A percentile compares a stretch with the other conserved stretches of the same genome.
phyloP scores from a whole-genome alignment of 2,888 invertebrate genomes.

The Apodemia duryi region DNA sequence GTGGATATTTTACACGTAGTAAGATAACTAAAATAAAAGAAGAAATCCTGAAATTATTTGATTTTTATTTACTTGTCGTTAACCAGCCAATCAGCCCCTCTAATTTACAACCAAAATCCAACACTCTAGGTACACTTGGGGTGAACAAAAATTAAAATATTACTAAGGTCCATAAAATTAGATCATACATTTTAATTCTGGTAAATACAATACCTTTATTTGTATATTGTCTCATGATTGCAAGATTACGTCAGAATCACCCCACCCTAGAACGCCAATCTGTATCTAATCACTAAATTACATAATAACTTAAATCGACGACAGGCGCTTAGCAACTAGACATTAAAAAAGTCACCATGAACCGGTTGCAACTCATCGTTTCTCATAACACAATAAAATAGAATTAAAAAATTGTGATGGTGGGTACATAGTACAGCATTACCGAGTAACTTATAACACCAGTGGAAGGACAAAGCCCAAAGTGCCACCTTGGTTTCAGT shows the following conservation, averaged over 20 bases:
- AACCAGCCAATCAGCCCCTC: neutral
- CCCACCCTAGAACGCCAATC: neutral
- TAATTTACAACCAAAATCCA: neutral
- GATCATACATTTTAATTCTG: conserved; percentile 5
- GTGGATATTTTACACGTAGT: neutral
- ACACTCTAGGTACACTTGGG: neutral
- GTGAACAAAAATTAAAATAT: conserved; percentile 2
- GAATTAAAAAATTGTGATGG: conserved; percentile 12
- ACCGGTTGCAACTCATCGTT: neutral
- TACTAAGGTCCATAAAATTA: conserved; percentile 2
- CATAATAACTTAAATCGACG: conserved; percentile 11
- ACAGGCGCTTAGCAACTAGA: conserved; percentile 10
- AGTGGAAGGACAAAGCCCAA: conserved; percentile 28
- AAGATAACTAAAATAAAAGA: neutral
- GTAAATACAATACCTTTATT: conserved; percentile 1
- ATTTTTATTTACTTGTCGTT: neutral
- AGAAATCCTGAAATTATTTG: neutral
- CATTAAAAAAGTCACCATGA: conserved; percentile 10
- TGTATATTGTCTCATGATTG: conserved; percentile 13
- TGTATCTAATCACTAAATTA: conserved; percentile 10
- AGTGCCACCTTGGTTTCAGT: conserved; percentile 28
- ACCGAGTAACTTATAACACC: conserved; percentile 20
- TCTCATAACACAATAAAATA: conserved; percentile 5
- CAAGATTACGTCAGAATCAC: conserved; percentile 1
- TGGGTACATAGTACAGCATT: conserved; percentile 13